These are phyloP conservation scores for Cryptus armator DNA, from an alignment of 2,888 invertebrate genomes.

Conservation along the genomic window DNA sequence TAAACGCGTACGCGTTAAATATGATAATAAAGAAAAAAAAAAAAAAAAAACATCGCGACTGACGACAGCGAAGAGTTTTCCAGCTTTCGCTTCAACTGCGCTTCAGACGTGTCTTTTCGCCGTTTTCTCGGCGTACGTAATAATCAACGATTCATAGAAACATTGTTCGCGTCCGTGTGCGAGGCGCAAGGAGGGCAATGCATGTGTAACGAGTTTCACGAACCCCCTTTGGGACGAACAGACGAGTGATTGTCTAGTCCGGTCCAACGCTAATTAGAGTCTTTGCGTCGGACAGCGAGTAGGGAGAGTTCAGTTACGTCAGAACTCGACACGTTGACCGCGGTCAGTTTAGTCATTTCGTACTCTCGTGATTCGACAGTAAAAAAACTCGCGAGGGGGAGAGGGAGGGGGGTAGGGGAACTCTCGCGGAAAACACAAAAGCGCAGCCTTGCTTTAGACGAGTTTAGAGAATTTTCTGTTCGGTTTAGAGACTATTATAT, in stretches of 20 bases:
- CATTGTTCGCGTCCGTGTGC: constrained; percentile 3
- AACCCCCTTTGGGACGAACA: constrained; percentile 63
- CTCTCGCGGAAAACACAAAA: constrained; percentile 15
- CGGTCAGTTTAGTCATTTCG: constrained; percentile 71
- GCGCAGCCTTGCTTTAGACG: constrained; percentile 50
- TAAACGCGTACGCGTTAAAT: constrained; percentile 24
- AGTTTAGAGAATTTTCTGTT: constrained; percentile 43
- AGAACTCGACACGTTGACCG: constrained; percentile 59
- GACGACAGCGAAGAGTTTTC: not conserved
- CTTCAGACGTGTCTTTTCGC: not conserved
- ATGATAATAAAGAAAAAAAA: constrained; percentile 33
- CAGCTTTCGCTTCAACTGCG: not conserved
- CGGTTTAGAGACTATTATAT: not conserved
- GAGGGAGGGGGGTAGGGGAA: not conserved
- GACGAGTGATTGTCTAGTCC: constrained; percentile 72
- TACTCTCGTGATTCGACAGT: constrained; percentile 39
- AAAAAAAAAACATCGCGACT: constrained; percentile 4
- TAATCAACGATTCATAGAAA: constrained; percentile 2
- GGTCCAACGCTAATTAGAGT: constrained; percentile 47
- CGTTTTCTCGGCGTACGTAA: not conserved
- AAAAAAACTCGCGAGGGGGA: not conserved
- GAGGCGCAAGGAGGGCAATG: not conserved
- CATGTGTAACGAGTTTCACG: constrained; percentile 1
- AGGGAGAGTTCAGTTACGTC: constrained; percentile 22
- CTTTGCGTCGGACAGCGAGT: constrained; percentile 62